phyloP scores from a whole-genome alignment of 2,113 vertebrate species.

The Myiozetetes cayanensis region DNA sequence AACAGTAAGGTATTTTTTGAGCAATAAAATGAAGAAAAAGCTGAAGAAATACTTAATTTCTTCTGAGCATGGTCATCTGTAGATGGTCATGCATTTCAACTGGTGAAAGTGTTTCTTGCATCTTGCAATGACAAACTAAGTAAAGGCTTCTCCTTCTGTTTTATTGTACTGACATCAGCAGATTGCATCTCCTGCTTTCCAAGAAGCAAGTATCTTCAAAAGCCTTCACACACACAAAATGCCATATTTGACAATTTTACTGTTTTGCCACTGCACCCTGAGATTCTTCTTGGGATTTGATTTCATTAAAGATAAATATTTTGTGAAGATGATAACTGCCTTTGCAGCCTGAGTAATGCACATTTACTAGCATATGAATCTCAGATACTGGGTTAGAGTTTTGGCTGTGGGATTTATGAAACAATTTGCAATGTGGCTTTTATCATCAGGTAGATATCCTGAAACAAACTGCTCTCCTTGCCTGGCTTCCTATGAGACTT shows the following conservation, averaged over 20 bases:
- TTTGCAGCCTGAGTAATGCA: background rate
- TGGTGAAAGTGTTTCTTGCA: background rate
- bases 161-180: background rate
- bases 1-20: background rate
- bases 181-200: background rate
- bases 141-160: background rate
- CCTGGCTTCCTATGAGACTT: slow-evolving; percentile 8
- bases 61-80: background rate
- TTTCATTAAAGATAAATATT: slow-evolving; percentile 21
- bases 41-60: background rate
- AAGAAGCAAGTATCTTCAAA: background rate
- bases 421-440: slow-evolving; percentile 25
- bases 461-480: slow-evolving; percentile 1
- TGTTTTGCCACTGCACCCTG: background rate
- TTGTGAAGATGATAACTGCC: background rate
- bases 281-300: slow-evolving; percentile 1
- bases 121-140: background rate
- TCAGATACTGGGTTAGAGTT: background rate
- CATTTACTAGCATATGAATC: background rate
- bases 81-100: background rate
- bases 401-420: slow-evolving; percentile 22
- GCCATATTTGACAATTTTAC: background rate
- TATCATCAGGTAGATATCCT: slow-evolving; percentile 34
- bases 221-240: background rate
- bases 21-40: background rate